Conservation (phyloP, 2,888 invertebrate species). For the Meandrusa payeni region DNA sequence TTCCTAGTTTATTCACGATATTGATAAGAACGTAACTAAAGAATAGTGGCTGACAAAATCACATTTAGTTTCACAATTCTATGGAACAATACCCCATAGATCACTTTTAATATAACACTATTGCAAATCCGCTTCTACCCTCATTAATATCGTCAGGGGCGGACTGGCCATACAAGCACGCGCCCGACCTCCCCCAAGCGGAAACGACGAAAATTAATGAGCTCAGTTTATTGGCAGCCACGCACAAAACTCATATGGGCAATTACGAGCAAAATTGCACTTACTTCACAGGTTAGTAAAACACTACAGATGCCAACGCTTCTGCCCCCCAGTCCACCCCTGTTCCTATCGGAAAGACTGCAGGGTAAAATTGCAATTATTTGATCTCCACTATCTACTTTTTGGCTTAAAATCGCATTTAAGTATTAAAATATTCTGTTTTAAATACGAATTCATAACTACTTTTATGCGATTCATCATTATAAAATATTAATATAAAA, state of each 20-base stretch:
- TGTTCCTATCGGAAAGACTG: constrained; percentile 79
- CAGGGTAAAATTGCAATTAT: constrained; percentile 72
- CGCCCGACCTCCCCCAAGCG: constrained; percentile 78
- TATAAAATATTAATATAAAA: too few relatives aligned
- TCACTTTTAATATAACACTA: constrained; percentile 70
- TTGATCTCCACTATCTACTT: constrained; percentile 56
- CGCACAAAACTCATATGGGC: constrained; percentile 81
- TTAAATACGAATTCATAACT: too few relatives aligned
- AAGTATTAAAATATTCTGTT: too few relatives aligned
- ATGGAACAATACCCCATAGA: constrained; percentile 64
- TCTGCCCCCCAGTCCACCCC: constrained; percentile 78
- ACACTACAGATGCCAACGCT: constrained; percentile 71
- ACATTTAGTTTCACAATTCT: constrained; percentile 73
- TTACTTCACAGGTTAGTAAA: constrained; percentile 81
- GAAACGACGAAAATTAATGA: constrained; percentile 81
- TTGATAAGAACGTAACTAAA: constrained; percentile 32
- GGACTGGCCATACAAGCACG: constrained; percentile 82
- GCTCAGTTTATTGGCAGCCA: constrained; percentile 81
- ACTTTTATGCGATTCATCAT: constrained; percentile 70
- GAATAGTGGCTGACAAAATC: constrained; percentile 49
- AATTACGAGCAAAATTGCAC: constrained; percentile 81
- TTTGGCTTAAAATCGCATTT: constrained; percentile 59
- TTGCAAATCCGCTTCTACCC: constrained; percentile 79
- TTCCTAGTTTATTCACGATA: constrained; percentile 26
- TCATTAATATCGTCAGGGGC: constrained; percentile 82